Percentiles rank a stretch among this genome's conserved stretches.
Evolutionary conservation across 2,113 vertebrate species (phyloP).

Genomic region (Brachyistius frenatus): DNA sequence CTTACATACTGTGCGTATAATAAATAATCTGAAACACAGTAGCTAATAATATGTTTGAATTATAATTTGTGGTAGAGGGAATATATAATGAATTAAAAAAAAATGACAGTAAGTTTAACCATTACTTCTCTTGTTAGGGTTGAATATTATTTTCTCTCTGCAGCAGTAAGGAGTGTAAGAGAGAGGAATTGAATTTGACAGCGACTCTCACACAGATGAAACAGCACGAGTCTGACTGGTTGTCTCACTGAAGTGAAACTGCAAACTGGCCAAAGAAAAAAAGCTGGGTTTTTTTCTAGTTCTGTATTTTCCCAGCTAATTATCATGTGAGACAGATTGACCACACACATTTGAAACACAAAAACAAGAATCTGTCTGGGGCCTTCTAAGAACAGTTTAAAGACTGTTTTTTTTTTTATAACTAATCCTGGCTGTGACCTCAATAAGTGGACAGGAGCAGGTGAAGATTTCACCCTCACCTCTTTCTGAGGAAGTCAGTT

Average conservation of each 20-base stretch:
- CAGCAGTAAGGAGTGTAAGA: not conserved
- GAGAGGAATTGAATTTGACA: conserved; percentile 13
- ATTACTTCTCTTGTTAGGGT: not conserved
- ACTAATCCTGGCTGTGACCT: conserved; percentile 5
- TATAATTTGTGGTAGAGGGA: too few species aligned
- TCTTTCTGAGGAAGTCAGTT: conserved; percentile 18
- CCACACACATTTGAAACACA: not conserved
- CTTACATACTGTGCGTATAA: too few species aligned
- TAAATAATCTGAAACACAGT: too few species aligned
- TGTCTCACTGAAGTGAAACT: conserved; percentile 22
- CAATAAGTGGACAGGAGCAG: not conserved
- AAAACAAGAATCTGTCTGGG: conserved; percentile 2
- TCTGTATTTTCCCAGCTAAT: conserved; percentile 27
- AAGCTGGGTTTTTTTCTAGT: not conserved
- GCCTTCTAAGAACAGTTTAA: conserved; percentile 2
- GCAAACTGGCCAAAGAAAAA: conserved; percentile 21
- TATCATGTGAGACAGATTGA: conserved; percentile 1
- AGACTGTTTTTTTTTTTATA: not conserved
- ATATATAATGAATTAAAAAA: too few species aligned
- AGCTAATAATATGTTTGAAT: too few species aligned
- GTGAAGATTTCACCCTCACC: conserved; percentile 21
- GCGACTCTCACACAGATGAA: conserved; percentile 43
- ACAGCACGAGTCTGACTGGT: conserved; percentile 15
- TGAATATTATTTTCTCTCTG: conserved; percentile 12
- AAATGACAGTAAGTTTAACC: not conserved